A percentile compares a stretch with the other conserved stretches of the same genome.
Evolutionary conservation across 1,140 invertebrate species (phyloP).

Genomic region (Aphelenchoides avenae): DNA sequence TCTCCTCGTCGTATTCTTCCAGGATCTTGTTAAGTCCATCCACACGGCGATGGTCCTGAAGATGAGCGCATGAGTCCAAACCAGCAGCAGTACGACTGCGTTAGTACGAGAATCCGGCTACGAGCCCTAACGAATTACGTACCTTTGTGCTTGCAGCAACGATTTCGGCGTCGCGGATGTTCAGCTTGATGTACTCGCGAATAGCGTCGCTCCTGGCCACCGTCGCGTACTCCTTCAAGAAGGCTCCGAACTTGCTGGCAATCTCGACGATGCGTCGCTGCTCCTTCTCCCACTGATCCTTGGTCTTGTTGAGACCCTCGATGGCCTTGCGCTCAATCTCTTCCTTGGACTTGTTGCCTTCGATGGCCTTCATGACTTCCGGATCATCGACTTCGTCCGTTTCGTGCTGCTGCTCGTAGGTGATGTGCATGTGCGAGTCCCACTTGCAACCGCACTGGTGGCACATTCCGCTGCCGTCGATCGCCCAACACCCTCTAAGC

Average conservation of each 20-base stretch:
- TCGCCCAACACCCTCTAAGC: no score
- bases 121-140: not conserved
- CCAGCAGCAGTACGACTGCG: no score
- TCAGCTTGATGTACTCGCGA: constrained; percentile 32
- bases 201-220: constrained; percentile 37
- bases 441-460: constrained; percentile 3
- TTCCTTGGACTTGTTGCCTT: not conserved
- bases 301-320: not conserved
- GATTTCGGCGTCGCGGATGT: constrained; percentile 17
- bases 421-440: constrained; percentile 11
- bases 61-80: no score
- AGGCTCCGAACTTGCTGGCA: constrained; percentile 31
- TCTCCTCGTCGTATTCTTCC: constrained; percentile 9
- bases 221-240: constrained; percentile 36
- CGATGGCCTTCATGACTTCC: constrained; percentile 2
- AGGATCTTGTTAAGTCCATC: not conserved
- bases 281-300: constrained; percentile 13
- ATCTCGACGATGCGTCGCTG: constrained; percentile 18
- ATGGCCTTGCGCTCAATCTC: constrained; percentile 5
- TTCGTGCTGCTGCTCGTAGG: constrained; percentile 10
- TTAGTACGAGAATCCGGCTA: no score
- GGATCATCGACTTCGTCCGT: constrained; percentile 17
- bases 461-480: no score
- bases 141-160: constrained; percentile 4
- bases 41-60: no score